These are phyloP conservation scores for Halcyon chelicuti DNA, from an alignment of 2,797 vertebrate genomes.

Conservation along the genomic window DNA sequence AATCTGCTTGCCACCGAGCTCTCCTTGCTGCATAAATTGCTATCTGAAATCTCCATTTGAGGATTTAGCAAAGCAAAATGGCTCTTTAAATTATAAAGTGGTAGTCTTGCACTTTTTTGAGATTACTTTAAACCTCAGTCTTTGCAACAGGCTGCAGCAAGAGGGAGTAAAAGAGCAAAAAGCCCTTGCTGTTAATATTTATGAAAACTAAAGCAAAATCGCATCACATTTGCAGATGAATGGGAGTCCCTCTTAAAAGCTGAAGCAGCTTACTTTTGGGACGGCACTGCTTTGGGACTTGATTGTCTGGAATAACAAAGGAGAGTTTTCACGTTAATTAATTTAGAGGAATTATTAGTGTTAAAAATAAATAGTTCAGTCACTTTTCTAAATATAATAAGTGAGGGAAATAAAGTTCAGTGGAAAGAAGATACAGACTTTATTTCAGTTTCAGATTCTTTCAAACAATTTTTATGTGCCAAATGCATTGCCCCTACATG, in stretches of 20 bases:
- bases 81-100: neutral
- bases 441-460: neutral
- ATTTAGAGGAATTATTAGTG: conserved; percentile 17
- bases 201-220: conserved; percentile 46
- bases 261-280: conserved; percentile 41
- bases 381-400: conserved; percentile 38
- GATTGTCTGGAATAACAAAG: conserved; percentile 38
- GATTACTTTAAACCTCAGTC: conserved; percentile 14
- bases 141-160: conserved; percentile 65
- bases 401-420: neutral
- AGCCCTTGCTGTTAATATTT: conserved; percentile 61
- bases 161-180: conserved; percentile 69
- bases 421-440: neutral
- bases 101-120: neutral
- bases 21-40: neutral
- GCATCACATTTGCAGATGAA: conserved; percentile 54
- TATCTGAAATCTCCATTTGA: neutral
- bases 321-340: conserved; percentile 38
- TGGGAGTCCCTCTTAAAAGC: conserved; percentile 37
- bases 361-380: conserved; percentile 37
- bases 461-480: neutral
- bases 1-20: neutral
- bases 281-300: neutral
- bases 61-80: neutral
- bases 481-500: neutral